Evolutionary conservation across 1,140 invertebrate genomes (phyloP), one percentile per base, ranked within the genome.

Genomic region (Hermetia illucens): DNA sequence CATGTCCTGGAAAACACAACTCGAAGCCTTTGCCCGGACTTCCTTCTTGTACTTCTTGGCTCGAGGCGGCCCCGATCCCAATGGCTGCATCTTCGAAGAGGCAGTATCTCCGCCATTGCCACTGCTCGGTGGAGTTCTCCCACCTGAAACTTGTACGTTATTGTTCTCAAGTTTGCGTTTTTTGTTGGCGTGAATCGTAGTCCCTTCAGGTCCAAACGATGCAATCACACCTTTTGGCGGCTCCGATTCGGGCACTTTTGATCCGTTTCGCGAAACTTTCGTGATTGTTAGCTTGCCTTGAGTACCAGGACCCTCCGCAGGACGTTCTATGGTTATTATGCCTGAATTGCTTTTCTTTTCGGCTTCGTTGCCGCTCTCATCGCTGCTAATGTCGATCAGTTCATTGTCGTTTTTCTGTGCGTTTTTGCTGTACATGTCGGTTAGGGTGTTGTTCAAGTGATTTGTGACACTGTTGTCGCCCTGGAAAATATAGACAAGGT

Each of bases 1-100:
- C 49, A 88, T 63, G 55, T 86, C 75, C 13, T 72, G 61, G 51
- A 85, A 82, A 45, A 67, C 75, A n/a, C 74, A 58, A 48, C 66
- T 70, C 12, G 42, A 36, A n/a, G 42, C 40, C 21, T 57, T 61
- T 10, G 58, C 52, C 15, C 49, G 39, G 19, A 51, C 46, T 36
- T 61, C 47, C 41, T 64, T 66, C 47, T 63, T 61, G 10, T 31
- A 21, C 34, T 45, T 34, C 38, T 52, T 60, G n/a, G n/a, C 21
- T 52, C 4, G 6, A 2, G 20, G 8, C 19, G 15, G 12, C 10
- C 13, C 15, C 13, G 15, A 32, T 32, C 15, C 8, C 30, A 8
- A 25, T 25, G 24, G n/a, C n/a, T n/a, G n/a, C n/a, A n/a, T n/a
- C n/a, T n/a, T n/a, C n/a, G n/a, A n/a, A n/a, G n/a, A n/a, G n/a